Conservation (phyloP, 1,140 invertebrate genomes). For the Drosophila aff. region DNA sequence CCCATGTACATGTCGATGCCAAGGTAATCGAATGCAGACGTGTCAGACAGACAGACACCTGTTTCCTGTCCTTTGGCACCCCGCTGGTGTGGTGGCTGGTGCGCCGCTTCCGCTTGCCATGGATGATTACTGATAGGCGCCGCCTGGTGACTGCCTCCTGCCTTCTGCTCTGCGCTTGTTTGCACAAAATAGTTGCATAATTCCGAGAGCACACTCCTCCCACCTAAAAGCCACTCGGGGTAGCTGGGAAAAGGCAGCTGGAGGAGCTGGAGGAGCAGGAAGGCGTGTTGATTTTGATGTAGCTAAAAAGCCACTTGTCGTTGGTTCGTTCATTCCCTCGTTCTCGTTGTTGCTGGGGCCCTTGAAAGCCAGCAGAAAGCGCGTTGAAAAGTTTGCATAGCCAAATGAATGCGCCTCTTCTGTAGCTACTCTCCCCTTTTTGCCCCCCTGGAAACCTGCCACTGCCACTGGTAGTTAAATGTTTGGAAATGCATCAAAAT, state of each 20-base stretch:
- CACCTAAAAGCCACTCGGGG: slow-evolving; percentile 68
- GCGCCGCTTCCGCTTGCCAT: slow-evolving; percentile 20
- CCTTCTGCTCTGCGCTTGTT: slow-evolving; percentile 37
- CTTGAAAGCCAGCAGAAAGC: slow-evolving; percentile 59
- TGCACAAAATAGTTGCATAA: slow-evolving; percentile 79
- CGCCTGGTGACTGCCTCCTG: background rate
- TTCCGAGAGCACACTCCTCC: slow-evolving; percentile 49
- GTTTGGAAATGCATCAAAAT: slow-evolving; percentile 77
- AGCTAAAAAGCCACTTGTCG: slow-evolving; percentile 79
- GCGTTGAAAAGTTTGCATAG: slow-evolving; percentile 81
- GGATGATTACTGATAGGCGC: slow-evolving; percentile 49
- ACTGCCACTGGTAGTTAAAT: slow-evolving; percentile 49
- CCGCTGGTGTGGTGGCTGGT: slow-evolving; percentile 6
- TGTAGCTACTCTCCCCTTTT: background rate
- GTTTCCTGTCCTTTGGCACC: slow-evolving; percentile 27
- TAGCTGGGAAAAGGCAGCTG: slow-evolving; percentile 5
- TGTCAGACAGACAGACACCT: slow-evolving; percentile 44
- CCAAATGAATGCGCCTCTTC: slow-evolving; percentile 66
- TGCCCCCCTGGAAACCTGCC: background rate
- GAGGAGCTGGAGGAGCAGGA: slow-evolving; percentile 11
- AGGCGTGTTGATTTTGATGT: slow-evolving; percentile 79
- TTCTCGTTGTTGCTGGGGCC: slow-evolving; percentile 42
- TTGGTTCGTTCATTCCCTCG: slow-evolving; percentile 22
- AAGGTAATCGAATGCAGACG: slow-evolving; percentile 46
- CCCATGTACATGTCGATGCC: slow-evolving; percentile 8